Percentiles rank a stretch among this genome's conserved stretches.
These are phyloP conservation scores for Zaprionus lachaisei DNA, from an alignment of 1,140 invertebrate genomes.

Conservation along the genomic window DNA sequence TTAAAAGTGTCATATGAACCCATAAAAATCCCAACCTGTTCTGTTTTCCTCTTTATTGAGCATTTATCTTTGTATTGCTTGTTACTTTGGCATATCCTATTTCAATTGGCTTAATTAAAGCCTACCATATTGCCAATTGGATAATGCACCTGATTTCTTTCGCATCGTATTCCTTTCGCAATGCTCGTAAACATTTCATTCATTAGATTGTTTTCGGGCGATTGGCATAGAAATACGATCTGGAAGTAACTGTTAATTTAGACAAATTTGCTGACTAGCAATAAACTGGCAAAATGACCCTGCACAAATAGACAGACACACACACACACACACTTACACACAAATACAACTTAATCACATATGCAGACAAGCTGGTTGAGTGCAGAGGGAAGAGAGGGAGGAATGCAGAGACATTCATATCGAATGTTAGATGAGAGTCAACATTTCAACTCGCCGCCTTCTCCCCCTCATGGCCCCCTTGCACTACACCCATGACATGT, in stretches of 20 bases:
- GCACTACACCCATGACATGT: slow-evolving; percentile 6
- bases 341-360: slow-evolving; percentile 29
- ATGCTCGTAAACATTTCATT: slow-evolving; percentile 4
- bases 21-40: not conserved
- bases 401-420: slow-evolving; percentile 23
- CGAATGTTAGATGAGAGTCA: slow-evolving; percentile 56
- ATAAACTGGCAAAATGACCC: slow-evolving; percentile 22
- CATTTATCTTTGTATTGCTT: not conserved
- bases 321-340: slow-evolving; percentile 24
- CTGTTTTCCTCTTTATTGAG: not conserved
- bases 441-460: slow-evolving; percentile 53
- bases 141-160: not conserved
- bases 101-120: not conserved
- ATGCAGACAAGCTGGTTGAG: not conserved
- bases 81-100: not conserved
- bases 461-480: not conserved
- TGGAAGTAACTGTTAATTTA: slow-evolving; percentile 53
- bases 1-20: not conserved
- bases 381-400: not conserved
- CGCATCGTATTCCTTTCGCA: not conserved
- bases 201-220: slow-evolving; percentile 16
- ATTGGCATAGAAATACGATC: slow-evolving; percentile 16
- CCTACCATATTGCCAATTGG: not conserved
- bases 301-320: slow-evolving; percentile 1
- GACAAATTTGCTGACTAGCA: slow-evolving; percentile 54